phyloP scores from a whole-genome alignment of 2,888 invertebrate genomes.

The Biston betularia region DNA sequence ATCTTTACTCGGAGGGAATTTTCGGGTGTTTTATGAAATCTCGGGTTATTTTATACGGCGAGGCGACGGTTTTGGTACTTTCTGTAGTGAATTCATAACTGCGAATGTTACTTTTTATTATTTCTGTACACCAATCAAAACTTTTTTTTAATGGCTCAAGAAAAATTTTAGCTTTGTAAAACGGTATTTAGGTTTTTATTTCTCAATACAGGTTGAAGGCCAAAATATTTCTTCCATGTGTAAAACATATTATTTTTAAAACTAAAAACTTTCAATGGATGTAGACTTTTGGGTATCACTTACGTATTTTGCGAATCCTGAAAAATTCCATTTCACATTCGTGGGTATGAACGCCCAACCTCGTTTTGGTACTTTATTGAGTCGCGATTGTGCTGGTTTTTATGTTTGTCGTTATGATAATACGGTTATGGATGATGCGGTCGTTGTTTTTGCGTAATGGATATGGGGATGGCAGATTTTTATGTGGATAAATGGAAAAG shows the following conservation, averaged over 20 bases:
- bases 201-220: no score
- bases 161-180: no score
- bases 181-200: no score
- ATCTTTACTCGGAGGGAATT: conserved; percentile 78
- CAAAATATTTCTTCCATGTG: no score
- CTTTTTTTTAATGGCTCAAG: neutral
- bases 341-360: conserved; percentile 2
- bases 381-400: conserved; percentile 36
- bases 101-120: neutral
- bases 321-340: conserved; percentile 3
- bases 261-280: no score
- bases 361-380: conserved; percentile 23
- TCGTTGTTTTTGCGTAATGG: conserved; percentile 77
- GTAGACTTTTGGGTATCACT: no score
- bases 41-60: conserved; percentile 49
- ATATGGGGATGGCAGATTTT: conserved; percentile 52
- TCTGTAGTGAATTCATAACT: neutral
- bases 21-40: conserved; percentile 80
- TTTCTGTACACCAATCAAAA: neutral
- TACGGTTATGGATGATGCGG: conserved; percentile 74
- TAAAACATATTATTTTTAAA: no score
- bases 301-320: neutral
- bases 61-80: conserved; percentile 46
- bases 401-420: conserved; percentile 71
- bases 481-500: conserved; percentile 32